Evolutionary conservation across 2,797 vertebrate genomes (phyloP).

Genomic region (Diplodus sargus): DNA sequence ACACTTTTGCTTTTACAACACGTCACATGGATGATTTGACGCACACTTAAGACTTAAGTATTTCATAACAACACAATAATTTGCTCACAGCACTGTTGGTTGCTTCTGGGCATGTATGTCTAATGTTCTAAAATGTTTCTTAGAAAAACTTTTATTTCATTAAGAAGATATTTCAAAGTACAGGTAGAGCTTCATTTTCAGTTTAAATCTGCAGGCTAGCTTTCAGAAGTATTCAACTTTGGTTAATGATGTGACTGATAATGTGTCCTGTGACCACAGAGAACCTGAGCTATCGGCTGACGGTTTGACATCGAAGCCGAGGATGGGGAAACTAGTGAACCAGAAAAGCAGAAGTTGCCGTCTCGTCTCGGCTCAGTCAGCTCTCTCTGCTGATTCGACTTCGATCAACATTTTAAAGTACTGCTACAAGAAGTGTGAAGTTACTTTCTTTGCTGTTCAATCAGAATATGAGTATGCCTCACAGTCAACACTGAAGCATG

Average conservation of each 20-base stretch:
- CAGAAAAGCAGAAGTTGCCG: slow-evolving; percentile 39
- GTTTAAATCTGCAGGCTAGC: not conserved
- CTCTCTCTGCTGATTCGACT: not conserved
- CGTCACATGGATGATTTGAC: too few species aligned
- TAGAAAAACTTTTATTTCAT: too few species aligned
- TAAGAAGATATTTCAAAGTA: not conserved
- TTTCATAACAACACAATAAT: not conserved
- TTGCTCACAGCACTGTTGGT: not conserved
- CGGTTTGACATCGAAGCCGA: slow-evolving; percentile 22
- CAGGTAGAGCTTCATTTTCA: not conserved
- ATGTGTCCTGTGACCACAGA: slow-evolving; percentile 2
- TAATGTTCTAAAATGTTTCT: too few species aligned
- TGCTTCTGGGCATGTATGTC: too few species aligned
- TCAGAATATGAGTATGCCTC: not conserved
- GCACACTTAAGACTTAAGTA: too few species aligned
- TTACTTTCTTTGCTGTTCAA: not conserved
- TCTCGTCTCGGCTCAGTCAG: not conserved
- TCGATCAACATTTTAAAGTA: not conserved
- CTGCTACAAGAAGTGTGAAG: not conserved
- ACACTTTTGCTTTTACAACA: too few species aligned
- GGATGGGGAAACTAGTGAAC: slow-evolving; percentile 25
- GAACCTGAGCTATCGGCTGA: not conserved
- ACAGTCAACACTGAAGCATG: not conserved
- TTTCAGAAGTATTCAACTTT: not conserved
- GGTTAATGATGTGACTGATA: not conserved